Conservation (phyloP, 2,113 vertebrate species). For the Terrapene triunguis region DNA sequence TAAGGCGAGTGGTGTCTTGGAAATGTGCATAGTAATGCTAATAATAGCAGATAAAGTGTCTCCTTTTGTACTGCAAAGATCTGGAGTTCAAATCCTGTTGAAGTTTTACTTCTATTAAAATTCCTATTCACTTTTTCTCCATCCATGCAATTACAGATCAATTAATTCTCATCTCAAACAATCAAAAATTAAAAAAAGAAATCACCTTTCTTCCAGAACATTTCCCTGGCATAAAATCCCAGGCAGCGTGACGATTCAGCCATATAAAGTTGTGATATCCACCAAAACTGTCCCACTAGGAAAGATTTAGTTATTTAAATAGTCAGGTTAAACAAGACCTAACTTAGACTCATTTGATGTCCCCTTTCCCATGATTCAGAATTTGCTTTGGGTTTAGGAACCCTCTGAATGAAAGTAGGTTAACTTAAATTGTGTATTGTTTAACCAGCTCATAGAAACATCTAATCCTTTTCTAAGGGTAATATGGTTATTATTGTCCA, state of each 20-base stretch:
- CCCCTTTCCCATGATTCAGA: neutral
- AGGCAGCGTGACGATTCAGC: conserved; percentile 62
- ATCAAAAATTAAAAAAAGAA: neutral
- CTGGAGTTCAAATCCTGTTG: conserved; percentile 42
- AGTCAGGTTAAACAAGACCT: neutral
- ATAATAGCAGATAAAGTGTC: conserved; percentile 52
- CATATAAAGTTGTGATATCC: conserved; percentile 44
- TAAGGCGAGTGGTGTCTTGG: neutral
- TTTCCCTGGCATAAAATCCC: conserved; percentile 54
- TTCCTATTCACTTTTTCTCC: conserved; percentile 46
- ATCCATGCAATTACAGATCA: conserved; percentile 47
- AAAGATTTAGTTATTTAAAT: neutral
- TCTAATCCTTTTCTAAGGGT: neutral
- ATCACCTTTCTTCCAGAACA: conserved; percentile 34
- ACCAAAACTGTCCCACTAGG: conserved; percentile 36
- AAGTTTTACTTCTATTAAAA: conserved; percentile 50
- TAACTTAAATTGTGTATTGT: rapidly evolving
- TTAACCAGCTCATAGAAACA: neutral
- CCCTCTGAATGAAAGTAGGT: neutral
- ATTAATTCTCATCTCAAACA: conserved; percentile 49
- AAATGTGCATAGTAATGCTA: neutral
- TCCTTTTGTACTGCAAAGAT: conserved; percentile 42
- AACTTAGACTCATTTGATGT: neutral
- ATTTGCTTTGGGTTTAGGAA: neutral
- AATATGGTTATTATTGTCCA: neutral